phyloP scores from a whole-genome alignment of 2,797 vertebrate genomes.

The Rhynchonycteris naso region DNA sequence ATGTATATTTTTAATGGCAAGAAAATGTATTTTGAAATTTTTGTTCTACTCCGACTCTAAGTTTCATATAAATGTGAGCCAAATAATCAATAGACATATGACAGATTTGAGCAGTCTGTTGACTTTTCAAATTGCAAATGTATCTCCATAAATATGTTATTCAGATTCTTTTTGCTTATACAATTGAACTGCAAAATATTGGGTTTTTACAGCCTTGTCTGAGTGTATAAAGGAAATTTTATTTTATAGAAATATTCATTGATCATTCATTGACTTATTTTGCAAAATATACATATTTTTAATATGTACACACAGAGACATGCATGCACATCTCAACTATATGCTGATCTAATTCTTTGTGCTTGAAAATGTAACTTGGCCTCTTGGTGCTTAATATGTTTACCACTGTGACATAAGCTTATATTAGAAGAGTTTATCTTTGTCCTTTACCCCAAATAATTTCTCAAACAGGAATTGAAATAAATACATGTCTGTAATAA shows the following conservation, averaged over 20 bases:
- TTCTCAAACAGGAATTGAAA: constrained; percentile 23
- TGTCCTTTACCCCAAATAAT: not conserved
- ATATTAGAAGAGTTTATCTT: constrained; percentile 45
- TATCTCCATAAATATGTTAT: constrained; percentile 67
- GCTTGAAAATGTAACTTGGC: constrained; percentile 50
- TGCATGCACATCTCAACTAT: not conserved
- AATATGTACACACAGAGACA: not conserved
- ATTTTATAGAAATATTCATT: constrained; percentile 58
- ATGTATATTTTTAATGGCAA: constrained; percentile 60
- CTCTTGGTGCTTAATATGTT: constrained; percentile 1
- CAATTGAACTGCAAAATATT: constrained; percentile 47
- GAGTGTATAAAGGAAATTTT: constrained; percentile 58
- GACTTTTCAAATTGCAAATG: constrained; percentile 69
- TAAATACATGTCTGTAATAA: not conserved
- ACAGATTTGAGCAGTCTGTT: constrained; percentile 56
- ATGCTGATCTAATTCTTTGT: not conserved
- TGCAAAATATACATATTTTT: constrained; percentile 42
- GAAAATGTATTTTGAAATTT: constrained; percentile 59
- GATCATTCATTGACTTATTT: constrained; percentile 43
- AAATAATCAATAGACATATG: constrained; percentile 37
- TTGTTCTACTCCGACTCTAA: constrained; percentile 44
- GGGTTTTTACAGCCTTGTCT: constrained; percentile 62
- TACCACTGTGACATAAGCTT: constrained; percentile 57
- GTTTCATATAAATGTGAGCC: constrained; percentile 57
- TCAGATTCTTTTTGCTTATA: constrained; percentile 48